phyloP scores from a whole-genome alignment of 2,113 vertebrate genomes.

The Amazona guildingii region DNA sequence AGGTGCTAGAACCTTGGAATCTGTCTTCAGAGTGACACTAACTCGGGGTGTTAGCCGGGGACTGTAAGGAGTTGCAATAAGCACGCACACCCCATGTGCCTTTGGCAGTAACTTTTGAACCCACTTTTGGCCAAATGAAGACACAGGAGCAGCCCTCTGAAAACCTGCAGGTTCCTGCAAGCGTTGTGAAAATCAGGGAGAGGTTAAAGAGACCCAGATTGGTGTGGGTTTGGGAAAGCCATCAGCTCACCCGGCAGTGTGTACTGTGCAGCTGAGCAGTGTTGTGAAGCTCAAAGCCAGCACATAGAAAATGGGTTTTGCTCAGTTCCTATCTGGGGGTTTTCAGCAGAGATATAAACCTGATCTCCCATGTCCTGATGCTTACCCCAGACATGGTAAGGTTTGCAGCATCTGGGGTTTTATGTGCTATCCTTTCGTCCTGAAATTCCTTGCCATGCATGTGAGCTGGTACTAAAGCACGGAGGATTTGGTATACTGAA shows the following conservation, averaged over 20 bases:
- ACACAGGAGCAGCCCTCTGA: neutral
- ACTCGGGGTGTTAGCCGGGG: neutral
- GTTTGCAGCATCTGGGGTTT: neutral
- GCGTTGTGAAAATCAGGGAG: neutral
- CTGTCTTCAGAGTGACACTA: neutral
- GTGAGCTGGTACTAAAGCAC: neutral
- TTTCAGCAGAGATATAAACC: neutral
- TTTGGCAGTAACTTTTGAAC: neutral
- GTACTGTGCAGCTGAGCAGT: neutral
- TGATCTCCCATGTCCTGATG: neutral
- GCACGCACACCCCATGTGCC: neutral
- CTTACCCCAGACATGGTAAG: neutral
- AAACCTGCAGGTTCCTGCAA: neutral
- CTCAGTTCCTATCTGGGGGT: neutral
- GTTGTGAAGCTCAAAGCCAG: neutral
- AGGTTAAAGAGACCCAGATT: neutral
- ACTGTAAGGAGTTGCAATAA: neutral
- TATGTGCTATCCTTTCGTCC: neutral
- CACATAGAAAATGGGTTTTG: neutral
- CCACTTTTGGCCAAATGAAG: neutral
- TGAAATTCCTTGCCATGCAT: neutral
- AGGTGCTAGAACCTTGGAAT: neutral
- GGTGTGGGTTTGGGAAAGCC: neutral
- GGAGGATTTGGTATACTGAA: neutral
- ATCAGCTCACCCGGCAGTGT: neutral